Conservation (phyloP, 2,888 invertebrate genomes). For the Strigamia maritima region DNA sequence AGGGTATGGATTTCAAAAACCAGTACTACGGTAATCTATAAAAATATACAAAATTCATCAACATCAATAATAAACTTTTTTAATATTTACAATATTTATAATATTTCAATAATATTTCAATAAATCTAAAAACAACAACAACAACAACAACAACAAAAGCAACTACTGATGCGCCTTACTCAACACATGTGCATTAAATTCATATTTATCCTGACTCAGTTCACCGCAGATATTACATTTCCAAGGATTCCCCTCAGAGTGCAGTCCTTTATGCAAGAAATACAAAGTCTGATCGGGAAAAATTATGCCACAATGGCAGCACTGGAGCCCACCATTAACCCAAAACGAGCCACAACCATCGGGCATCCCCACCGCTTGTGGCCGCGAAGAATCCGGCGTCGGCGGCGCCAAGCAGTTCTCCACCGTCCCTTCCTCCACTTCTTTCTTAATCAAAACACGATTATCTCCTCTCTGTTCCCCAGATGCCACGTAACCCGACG, state of each 20-base stretch:
- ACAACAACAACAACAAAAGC: too few species aligned
- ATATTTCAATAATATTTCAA: too few species aligned
- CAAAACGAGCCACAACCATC: neutral
- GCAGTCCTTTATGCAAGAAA: conserved; percentile 64
- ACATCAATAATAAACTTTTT: too few species aligned
- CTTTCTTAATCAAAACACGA: neutral
- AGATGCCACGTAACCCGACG: neutral
- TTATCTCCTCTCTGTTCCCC: neutral
- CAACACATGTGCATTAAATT: neutral
- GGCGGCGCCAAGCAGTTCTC: neutral
- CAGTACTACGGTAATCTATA: too few species aligned
- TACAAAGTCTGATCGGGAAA: conserved; percentile 95
- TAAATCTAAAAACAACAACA: too few species aligned
- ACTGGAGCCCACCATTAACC: conserved; percentile 6
- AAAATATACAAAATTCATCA: too few species aligned
- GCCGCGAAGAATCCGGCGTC: conserved; percentile 20
- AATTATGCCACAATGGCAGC: conserved; percentile 80
- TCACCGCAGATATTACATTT: neutral
- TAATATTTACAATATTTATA: too few species aligned
- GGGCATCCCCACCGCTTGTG: neutral
- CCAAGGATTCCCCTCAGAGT: conserved; percentile 66
- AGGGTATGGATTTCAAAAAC: too few species aligned
- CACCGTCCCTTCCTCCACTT: neutral
- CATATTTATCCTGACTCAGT: neutral
- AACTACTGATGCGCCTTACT: neutral